A percentile compares a stretch with the other conserved stretches of the same genome.
Conservation (phyloP, 2,888 invertebrate species). For the Troides oblongomaculatus region DNA sequence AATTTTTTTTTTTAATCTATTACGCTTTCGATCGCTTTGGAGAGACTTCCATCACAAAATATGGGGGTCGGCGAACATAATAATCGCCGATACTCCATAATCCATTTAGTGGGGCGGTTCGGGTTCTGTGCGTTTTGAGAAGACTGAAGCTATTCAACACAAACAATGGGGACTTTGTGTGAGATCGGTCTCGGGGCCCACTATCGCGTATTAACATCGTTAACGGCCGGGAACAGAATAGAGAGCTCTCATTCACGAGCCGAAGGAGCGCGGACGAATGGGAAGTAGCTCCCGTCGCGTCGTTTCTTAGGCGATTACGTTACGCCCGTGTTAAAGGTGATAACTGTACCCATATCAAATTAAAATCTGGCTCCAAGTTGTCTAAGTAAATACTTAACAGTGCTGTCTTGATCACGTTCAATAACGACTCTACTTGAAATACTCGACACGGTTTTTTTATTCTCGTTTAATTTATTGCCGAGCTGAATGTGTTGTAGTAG, state of each 20-base stretch:
- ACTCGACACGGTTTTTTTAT: no score
- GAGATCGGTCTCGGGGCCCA: slow-evolving; percentile 63
- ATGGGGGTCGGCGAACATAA: slow-evolving; percentile 25
- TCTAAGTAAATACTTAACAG: not conserved
- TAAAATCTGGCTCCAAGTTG: slow-evolving; percentile 8
- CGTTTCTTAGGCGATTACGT: slow-evolving; percentile 21
- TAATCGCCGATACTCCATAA: slow-evolving; percentile 33
- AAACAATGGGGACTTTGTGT: slow-evolving; percentile 38
- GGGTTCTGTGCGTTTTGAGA: slow-evolving; percentile 37
- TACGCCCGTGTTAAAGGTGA: slow-evolving; percentile 18
- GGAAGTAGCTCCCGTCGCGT: slow-evolving; percentile 21
- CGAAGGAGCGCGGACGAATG: slow-evolving; percentile 54
- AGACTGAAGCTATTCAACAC: slow-evolving; percentile 37
- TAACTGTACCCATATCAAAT: slow-evolving; percentile 5
- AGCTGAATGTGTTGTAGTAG: no score
- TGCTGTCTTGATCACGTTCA: no score
- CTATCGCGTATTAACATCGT: slow-evolving; percentile 69
- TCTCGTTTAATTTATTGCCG: no score
- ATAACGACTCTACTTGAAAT: no score
- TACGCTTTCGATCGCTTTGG: slow-evolving; percentile 7
- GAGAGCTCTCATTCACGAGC: slow-evolving; percentile 57
- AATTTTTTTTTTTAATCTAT: slow-evolving; percentile 18
- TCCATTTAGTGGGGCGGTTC: slow-evolving; percentile 34
- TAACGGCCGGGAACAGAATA: slow-evolving; percentile 65
- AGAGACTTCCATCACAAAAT: slow-evolving; percentile 18